Percentiles rank a stretch among this genome's conserved stretches.
phyloP scores from a whole-genome alignment of 2,797 vertebrate species.

The Channallabes apus region DNA sequence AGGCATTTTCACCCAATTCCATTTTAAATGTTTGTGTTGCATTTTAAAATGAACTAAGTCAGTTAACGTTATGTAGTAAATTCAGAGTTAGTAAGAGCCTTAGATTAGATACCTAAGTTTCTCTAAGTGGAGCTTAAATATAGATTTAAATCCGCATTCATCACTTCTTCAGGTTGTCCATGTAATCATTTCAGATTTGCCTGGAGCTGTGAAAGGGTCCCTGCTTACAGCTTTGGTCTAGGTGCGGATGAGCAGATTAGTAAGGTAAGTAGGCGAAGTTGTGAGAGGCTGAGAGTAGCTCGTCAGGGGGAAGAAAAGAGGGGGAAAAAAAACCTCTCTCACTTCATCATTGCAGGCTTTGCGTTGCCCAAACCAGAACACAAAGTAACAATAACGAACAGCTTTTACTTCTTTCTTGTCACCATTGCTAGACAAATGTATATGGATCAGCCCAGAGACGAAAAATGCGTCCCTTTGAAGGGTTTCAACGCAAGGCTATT shows the following conservation, averaged over 20 bases:
- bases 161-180: not conserved
- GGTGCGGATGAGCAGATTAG: not conserved
- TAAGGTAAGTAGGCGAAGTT: constrained; percentile 69
- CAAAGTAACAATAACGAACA: constrained; percentile 72
- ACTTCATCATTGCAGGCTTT: constrained; percentile 79
- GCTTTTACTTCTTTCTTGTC: constrained; percentile 84
- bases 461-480: constrained; percentile 98
- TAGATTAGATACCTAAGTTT: not conserved
- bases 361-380: constrained; percentile 68
- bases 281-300: constrained; percentile 67
- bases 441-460: constrained; percentile 95
- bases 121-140: no score
- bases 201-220: no score
- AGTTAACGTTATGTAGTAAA: not conserved
- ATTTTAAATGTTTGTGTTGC: not conserved
- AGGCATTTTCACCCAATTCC: not conserved
- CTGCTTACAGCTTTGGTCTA: not conserved
- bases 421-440: constrained; percentile 91
- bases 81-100: not conserved
- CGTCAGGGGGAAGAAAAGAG: constrained; percentile 63
- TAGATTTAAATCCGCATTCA: not conserved
- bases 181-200: not conserved
- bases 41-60: not conserved
- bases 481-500: constrained; percentile 95
- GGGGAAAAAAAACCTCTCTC: constrained; percentile 72